These are phyloP conservation scores for Polydrusus cervinus DNA, from an alignment of 2,888 invertebrate species.

Conservation along the genomic window DNA sequence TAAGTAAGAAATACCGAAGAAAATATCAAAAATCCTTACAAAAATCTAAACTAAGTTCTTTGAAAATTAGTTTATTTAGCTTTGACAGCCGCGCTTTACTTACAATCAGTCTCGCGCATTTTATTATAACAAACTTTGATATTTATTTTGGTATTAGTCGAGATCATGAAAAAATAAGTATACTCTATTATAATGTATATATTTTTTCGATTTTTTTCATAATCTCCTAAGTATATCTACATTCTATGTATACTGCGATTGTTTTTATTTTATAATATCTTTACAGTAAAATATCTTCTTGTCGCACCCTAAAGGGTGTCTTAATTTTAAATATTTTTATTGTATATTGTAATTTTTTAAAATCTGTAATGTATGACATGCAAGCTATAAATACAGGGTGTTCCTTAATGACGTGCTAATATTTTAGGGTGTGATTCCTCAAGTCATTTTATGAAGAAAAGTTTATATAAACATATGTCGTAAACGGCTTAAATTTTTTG, in stretches of 20 bases:
- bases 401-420: no score
- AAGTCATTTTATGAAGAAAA: no score
- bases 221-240: constrained; percentile 50
- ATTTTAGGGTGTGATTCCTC: no score
- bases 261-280: constrained; percentile 60
- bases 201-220: constrained; percentile 41
- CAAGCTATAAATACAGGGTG: neutral
- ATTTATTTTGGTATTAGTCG: constrained; percentile 8
- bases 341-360: constrained; percentile 9
- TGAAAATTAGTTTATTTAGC: no score
- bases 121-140: neutral
- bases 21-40: constrained; percentile 24
- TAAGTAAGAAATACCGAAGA: constrained; percentile 25
- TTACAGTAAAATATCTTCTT: constrained; percentile 47
- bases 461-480: no score
- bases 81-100: no score
- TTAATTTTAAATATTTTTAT: constrained; percentile 31
- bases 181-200: constrained; percentile 41
- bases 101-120: neutral
- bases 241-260: constrained; percentile 62
- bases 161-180: constrained; percentile 55
- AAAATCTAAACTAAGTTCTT: neutral
- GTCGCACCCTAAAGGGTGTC: constrained; percentile 58
- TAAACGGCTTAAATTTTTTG: no score
- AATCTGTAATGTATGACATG: constrained; percentile 8